Percentiles rank a stretch among this genome's conserved stretches.
phyloP scores from a whole-genome alignment of 64 coral and sea anemone species.

The Dendronephthya gigantea region DNA sequence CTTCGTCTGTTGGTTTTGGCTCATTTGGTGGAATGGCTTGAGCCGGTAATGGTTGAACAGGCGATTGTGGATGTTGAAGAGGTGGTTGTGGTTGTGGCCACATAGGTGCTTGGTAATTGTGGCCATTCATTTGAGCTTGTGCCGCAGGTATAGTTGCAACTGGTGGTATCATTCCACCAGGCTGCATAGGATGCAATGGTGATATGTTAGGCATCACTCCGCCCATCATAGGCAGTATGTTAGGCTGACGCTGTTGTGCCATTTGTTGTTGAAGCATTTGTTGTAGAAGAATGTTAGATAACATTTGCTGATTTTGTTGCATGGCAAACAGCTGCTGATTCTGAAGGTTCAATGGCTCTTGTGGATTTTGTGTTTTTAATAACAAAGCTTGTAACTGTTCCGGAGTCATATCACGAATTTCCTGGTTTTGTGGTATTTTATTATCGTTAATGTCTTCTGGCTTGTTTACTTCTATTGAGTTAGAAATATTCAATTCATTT shows the following conservation, averaged over 20 bases:
- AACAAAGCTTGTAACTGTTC: conserved; percentile 5
- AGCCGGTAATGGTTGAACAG: neutral
- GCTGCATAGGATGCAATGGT: neutral
- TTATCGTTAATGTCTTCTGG: neutral
- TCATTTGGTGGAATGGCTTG: neutral
- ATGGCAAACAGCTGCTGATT: neutral
- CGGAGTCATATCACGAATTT: neutral
- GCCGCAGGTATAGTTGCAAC: neutral
- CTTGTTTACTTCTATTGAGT: neutral
- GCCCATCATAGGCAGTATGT: neutral
- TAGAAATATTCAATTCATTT: neutral
- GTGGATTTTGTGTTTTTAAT: neutral
- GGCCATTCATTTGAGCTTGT: neutral
- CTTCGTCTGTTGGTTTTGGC: neutral
- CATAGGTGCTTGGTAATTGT: neutral
- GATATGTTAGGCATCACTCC: neutral
- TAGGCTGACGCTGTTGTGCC: neutral
- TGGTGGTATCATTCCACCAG: neutral
- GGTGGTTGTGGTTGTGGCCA: neutral
- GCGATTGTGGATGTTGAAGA: too few relatives aligned
- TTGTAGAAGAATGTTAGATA: conserved; percentile 1
- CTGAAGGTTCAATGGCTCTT: neutral
- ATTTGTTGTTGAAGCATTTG: conserved; percentile 13
- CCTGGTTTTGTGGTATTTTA: neutral
- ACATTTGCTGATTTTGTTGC: conserved; percentile 8